Percentiles rank a stretch among this genome's conserved stretches.
phyloP scores from a whole-genome alignment of 1,140 invertebrate genomes.

The Drosophila bocki region DNA sequence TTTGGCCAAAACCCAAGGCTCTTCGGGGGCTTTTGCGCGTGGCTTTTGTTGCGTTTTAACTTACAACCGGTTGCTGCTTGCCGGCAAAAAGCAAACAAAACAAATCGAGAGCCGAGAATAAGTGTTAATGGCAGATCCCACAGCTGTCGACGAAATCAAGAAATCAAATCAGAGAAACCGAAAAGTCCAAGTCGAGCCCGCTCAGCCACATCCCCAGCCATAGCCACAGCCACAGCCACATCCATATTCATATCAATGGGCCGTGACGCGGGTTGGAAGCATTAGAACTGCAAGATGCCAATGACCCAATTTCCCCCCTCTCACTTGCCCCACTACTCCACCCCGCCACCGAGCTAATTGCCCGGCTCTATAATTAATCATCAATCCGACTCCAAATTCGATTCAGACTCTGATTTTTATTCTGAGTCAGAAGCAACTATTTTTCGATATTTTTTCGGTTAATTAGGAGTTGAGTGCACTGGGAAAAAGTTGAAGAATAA shows the following conservation, averaged over 20 bases:
- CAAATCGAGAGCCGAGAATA: conserved; percentile 14
- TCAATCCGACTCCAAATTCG: conserved; percentile 20
- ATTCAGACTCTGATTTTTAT: conserved; percentile 7
- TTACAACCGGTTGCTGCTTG: conserved; percentile 60
- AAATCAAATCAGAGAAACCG: conserved; percentile 21
- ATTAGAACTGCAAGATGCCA: conserved; percentile 69
- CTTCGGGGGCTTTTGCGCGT: conserved; percentile 42
- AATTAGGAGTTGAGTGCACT: conserved; percentile 26
- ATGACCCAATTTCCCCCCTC: conserved; percentile 47
- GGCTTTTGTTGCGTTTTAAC: conserved; percentile 33
- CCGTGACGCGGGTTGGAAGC: conserved; percentile 60
- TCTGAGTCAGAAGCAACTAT: conserved; percentile 20
- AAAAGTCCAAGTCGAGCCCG: conserved; percentile 17
- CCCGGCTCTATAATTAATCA: conserved; percentile 52
- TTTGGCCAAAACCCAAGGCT: conserved; percentile 65
- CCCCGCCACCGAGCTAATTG: conserved; percentile 32
- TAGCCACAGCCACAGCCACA: conserved; percentile 2
- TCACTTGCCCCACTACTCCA: conserved; percentile 3
- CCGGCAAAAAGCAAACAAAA: conserved; percentile 49
- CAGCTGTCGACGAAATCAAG: conserved; percentile 33
- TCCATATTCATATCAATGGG: conserved; percentile 50
- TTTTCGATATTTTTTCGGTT: conserved; percentile 40
- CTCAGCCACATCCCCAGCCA: background rate
- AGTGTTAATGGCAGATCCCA: conserved; percentile 43
- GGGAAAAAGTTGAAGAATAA: background rate